Conservation (phyloP, 1,140 invertebrate genomes). For the Diachasmimorpha longicaudata region DNA sequence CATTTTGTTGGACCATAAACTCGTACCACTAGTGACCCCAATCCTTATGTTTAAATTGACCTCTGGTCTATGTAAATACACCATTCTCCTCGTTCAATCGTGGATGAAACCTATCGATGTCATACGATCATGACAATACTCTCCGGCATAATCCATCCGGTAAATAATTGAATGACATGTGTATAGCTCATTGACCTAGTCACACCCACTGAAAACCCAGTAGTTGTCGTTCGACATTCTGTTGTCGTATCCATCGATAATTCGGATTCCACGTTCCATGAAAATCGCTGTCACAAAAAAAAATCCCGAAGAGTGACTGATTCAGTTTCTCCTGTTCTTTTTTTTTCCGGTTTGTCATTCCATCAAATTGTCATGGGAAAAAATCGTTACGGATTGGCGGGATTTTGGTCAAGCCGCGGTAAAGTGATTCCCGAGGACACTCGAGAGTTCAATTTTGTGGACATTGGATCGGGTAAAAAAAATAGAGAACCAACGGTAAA, state of each 20-base stretch:
- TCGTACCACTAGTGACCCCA: no score
- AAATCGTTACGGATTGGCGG: not conserved
- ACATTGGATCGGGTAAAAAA: not conserved
- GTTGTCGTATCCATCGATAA: not conserved
- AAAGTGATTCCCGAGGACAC: not conserved
- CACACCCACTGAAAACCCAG: not conserved
- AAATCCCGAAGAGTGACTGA: not conserved
- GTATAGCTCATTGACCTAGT: not conserved
- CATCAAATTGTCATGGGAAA: conserved; percentile 1
- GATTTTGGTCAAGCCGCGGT: not conserved
- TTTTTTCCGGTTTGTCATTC: not conserved
- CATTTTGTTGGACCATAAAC: no score
- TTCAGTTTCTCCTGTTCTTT: not conserved
- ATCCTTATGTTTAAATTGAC: no score
- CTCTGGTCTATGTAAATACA: not conserved
- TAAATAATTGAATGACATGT: not conserved
- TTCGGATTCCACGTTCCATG: not conserved
- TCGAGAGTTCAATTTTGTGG: not conserved
- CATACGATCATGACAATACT: not conserved
- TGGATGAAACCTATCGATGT: not conserved
- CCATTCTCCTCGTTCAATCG: not conserved
- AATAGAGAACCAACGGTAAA: not conserved
- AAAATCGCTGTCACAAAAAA: not conserved
- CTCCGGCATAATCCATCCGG: not conserved
- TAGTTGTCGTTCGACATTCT: not conserved